Percentiles rank a stretch among this genome's conserved stretches.
Evolutionary conservation across 2,797 vertebrate species (phyloP).

Genomic region (Crocidura indochinensis): DNA sequence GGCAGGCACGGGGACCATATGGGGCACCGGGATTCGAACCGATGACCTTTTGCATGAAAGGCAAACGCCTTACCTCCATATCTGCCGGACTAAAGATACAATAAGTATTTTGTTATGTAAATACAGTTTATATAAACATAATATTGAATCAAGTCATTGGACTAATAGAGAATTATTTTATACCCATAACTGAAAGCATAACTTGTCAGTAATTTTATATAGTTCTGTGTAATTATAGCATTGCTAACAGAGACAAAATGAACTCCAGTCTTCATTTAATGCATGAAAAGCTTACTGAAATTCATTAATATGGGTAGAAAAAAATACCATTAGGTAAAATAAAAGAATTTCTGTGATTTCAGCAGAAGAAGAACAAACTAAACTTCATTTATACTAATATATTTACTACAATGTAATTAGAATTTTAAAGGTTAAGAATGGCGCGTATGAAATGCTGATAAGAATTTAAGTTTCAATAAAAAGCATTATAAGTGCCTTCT

Average conservation of each 20-base stretch:
- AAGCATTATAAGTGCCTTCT: not conserved
- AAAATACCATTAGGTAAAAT: not conserved
- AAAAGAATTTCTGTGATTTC: not conserved
- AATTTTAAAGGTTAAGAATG: not conserved
- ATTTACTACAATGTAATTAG: conserved; percentile 20
- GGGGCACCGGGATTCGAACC: too few relatives aligned
- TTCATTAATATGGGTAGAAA: not conserved
- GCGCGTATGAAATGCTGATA: not conserved
- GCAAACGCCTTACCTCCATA: too few relatives aligned
- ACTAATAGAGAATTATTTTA: not conserved
- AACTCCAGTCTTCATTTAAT: conserved; percentile 18
- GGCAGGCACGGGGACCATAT: too few relatives aligned
- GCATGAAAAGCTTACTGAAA: conserved; percentile 22
- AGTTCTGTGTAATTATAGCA: not conserved
- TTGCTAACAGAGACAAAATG: not conserved
- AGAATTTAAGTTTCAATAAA: not conserved
- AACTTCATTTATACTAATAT: not conserved
- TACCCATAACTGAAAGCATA: not conserved
- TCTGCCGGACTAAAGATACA: too few relatives aligned
- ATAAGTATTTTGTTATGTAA: conserved; percentile 1
- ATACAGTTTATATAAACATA: conserved; percentile 31
- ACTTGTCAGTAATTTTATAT: conserved; percentile 3
- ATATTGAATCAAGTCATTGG: conserved; percentile 31
- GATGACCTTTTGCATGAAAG: too few relatives aligned
- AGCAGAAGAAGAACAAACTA: not conserved